Evolutionary conservation across 2,113 vertebrate genomes (phyloP), one percentile per base, ranked within the genome.

Genomic region (Trogon melanurus): DNA sequence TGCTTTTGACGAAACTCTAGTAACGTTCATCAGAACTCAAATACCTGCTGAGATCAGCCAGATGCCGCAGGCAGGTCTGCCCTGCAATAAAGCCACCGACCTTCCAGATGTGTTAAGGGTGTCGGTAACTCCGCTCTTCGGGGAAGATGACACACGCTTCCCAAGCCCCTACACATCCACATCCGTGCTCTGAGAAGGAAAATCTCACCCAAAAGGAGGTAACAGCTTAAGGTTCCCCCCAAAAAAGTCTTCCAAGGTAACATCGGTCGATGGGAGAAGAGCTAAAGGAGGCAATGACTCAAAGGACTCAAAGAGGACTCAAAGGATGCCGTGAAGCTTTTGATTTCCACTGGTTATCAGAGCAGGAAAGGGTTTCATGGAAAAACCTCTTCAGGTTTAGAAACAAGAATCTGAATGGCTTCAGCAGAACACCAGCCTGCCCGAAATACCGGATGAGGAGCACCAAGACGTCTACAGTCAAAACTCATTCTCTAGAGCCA

Each of bases 141-240:
- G 15, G 26, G 27, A 19, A 44, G 25, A 4, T 32, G 45, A 50
- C 41, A 47, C 69, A 30, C 5, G 3, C 69, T 26, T 62, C 88
- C 79, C 60, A 38, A 10, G 23, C 29, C 50, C 34, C 41, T 36
- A 4, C 60, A 19, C 45, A 47, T 5, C 71, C 60, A 34, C 50
- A 3, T 1, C 8, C 3, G 1, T 6, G 25, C 58, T 61, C 45
- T 72, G 54, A 54, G 47, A 38, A 62, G 41, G 44, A 36, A 58
- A 80, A 83, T 13, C 30, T 51, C 70, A 79, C 21, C 71, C 38
- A n/a, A 11, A 0, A 47, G 17, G 20, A 64, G 22, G 12, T 6
- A 61, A 47, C 4, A 20, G 32, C n/a, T 53, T 5, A 72, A 51
- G 17, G 9, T 78, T 3, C 9, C 48, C 23, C 1, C 0, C 1